Base-by-base conservation (phyloP, 2,113 vertebrate species). In the Pongo pygmaeus region DNA sequence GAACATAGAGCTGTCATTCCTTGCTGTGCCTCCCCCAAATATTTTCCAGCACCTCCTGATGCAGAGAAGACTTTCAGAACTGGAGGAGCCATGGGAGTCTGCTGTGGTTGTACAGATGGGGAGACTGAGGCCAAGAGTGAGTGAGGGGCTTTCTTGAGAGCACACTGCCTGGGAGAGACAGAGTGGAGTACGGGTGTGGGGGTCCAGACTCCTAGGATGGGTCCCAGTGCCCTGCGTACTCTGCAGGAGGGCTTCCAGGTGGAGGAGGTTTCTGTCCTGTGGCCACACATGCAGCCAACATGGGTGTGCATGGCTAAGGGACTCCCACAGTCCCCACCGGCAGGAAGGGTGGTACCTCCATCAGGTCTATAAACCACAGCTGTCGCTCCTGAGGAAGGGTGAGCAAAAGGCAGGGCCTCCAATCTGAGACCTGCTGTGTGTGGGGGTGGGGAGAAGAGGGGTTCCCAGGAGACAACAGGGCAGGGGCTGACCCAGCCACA, bases 281-380 rank as follows among this genome's bases (percentile, higher is more conserved):
- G 9, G 20, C 20, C 61, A 50, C 1, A 2, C 18, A 4, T 32
- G 23, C 14, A 67, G 20, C 59, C 30, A 69, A 38, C 11, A 17
- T 10, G 50, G 25, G 10, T 72, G 23, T 3, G 38, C 23, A 40
- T 92, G 52, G 1, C 94, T 81, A 74, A 79, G 92, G 92, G 96
- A 98, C 97, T 2, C 86, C 98, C 94, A 61, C 89, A 79, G 97
- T 89, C 67, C 87, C 96, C 89, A 97, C 97, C 84, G 0, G n/a
- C 83, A 55, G 92, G 86, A 78, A 97, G 94, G 96, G 97, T 98
- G 98, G 99, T 99, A 99, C 99, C 99, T 99, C 99, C 99, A 99
- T 99, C 98, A 99, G 99, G 99, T 99, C 99, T 99, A 99, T 99
- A 80, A 99, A 99, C 99, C 99, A 99, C 95, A 99, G 99, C 97